Evolutionary conservation across 2,797 vertebrate species (phyloP).

Genomic region (Furcifer pardalis): DNA sequence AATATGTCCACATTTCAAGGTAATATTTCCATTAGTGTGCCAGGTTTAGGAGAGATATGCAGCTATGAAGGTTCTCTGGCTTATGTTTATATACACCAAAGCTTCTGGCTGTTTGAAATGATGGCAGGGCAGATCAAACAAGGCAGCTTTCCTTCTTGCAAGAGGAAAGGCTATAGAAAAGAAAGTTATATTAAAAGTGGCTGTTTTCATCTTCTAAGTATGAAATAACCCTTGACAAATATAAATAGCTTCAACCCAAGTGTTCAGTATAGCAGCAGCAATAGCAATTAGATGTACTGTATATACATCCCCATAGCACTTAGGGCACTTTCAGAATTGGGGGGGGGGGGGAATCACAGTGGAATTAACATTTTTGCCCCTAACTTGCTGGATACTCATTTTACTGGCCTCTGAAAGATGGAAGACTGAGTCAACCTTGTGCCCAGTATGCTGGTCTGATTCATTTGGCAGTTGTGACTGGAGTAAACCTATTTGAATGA

Average conservation of each 20-base stretch:
- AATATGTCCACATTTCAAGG: neutral
- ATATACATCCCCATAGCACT: too few species aligned
- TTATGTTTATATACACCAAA: neutral
- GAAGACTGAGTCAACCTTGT: too few species aligned
- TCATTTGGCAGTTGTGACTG: too few species aligned
- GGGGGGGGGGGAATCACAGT: slow-evolving; percentile 38
- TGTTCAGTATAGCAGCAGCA: slow-evolving; percentile 45
- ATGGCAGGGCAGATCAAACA: neutral
- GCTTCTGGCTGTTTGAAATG: neutral
- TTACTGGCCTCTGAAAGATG: too few species aligned
- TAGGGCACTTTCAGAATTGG: too few species aligned
- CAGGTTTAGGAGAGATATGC: neutral
- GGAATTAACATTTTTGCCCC: slow-evolving; percentile 63
- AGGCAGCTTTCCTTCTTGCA: slow-evolving; percentile 23
- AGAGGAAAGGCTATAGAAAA: slow-evolving; percentile 26
- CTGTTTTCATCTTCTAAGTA: slow-evolving; percentile 34
- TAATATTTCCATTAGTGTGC: too few species aligned
- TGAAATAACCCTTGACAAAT: slow-evolving; percentile 47
- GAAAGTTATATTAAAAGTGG: slow-evolving; percentile 24
- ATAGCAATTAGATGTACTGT: too few species aligned
- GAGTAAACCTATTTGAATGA: too few species aligned
- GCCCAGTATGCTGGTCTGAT: too few species aligned
- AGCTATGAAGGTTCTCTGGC: neutral
- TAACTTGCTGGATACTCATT: too few species aligned
- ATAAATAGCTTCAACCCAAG: slow-evolving; percentile 46